Base-by-base conservation (phyloP, 2,888 invertebrate species). In the Philonicus albiceps region DNA sequence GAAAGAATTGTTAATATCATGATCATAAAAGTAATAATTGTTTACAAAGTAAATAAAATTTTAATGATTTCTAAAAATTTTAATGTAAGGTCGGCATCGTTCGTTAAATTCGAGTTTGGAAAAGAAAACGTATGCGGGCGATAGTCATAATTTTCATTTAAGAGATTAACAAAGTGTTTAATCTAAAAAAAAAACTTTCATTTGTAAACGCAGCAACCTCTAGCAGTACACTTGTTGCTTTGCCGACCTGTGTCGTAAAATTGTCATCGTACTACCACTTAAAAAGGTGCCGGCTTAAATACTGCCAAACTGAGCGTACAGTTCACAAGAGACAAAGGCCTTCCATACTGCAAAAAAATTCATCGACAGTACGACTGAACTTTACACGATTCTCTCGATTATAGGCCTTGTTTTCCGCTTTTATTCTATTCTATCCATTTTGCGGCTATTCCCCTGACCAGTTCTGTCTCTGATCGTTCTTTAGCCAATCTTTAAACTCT, bases 171-270 rank as follows among this genome's bases (percentile, higher is more conserved):
- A n/a, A n/a, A n/a, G n/a, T n/a, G n/a, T n/a, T n/a, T n/a, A n/a
- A n/a, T n/a, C n/a, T n/a, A n/a, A n/a, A n/a, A 43, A 43, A 3
- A 43, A 64, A 64, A 64, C 11, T 64, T 11, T 8, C 7, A 27
- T 27, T 5, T 64, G 64, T 64, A 64, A 64, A 22, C 64, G 64
- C 40, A 74, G 34, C 16, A 74, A 3, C 22, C 19, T 40, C 22
- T 19, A 22, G 37, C 40, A 13, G 37, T 19, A n/a, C 78, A 78
- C 78, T 78, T 78, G 78, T 78, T 78, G 53, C 81, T 81, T 22
- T 34, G 34, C 16, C 16, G 6, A 8, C 64, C 16, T 81, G 31
- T 81, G 27, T 11, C 30, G 31, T 55, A 55, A 55, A 81, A 80
- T 49, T 55, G n/a, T 64, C 27, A 16, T 55, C 81, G 11, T 64